phyloP scores from a whole-genome alignment of 2,888 invertebrate genomes.

The Lasioglossum morio region DNA sequence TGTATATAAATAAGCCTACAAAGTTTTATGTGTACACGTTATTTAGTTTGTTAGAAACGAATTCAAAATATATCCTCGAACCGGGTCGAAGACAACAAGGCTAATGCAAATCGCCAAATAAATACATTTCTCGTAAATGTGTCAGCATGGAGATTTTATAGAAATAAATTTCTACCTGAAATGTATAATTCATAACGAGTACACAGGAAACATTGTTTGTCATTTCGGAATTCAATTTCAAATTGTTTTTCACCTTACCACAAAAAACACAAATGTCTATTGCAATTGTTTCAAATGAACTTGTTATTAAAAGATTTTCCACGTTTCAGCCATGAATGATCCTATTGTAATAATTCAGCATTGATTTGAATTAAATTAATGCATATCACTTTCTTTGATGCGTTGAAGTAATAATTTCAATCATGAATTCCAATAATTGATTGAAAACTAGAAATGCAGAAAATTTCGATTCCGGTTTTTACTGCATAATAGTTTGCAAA shows the following conservation, averaged over 20 bases:
- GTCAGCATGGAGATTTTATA: too few relatives aligned
- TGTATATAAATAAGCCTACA: background rate
- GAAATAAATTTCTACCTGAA: too few relatives aligned
- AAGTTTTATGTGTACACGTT: background rate
- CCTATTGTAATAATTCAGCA: background rate
- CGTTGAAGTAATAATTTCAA: background rate
- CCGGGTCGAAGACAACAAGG: background rate
- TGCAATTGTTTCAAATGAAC: background rate
- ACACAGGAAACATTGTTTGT: background rate
- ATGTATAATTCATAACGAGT: background rate
- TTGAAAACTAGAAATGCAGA: background rate
- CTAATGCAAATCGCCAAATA: too few relatives aligned
- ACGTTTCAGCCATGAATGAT: background rate
- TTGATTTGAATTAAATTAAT: background rate
- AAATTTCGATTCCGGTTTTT: background rate
- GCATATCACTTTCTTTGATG: background rate
- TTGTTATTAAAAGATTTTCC: background rate
- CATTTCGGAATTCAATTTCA: background rate
- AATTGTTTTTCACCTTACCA: background rate
- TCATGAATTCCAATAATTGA: background rate
- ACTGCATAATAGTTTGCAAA: background rate
- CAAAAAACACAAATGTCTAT: background rate
- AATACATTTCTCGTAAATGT: too few relatives aligned
- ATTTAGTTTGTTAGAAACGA: background rate
- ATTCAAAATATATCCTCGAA: background rate